Evolutionary conservation across 2,797 vertebrate genomes (phyloP).

Genomic region (Lacerta agilis): DNA sequence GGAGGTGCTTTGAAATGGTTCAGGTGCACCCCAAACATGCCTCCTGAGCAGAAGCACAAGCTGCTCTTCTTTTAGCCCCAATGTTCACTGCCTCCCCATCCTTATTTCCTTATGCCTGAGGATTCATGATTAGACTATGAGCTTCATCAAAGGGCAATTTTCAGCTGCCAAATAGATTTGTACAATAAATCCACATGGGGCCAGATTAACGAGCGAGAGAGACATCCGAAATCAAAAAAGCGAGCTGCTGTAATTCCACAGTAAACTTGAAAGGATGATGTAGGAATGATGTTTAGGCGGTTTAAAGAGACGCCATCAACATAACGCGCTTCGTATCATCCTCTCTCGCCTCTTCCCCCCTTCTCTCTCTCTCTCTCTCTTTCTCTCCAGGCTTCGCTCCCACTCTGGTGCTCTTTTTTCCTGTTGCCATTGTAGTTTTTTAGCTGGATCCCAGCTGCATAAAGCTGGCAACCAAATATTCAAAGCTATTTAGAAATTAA

Average conservation of each 20-base stretch:
- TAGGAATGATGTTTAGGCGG: conserved; percentile 51
- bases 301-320: conserved; percentile 51
- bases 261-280: conserved; percentile 66
- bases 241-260: conserved; percentile 66
- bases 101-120: conserved; percentile 68
- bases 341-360: not conserved
- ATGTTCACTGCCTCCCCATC: conserved; percentile 43
- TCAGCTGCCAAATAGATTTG: conserved; percentile 70
- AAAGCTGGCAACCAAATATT: conserved; percentile 36
- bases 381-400: not conserved
- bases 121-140: conserved; percentile 60
- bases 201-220: conserved; percentile 71
- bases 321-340: conserved; percentile 37
- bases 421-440: not conserved
- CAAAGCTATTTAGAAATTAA: conserved; percentile 19
- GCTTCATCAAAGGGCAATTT: conserved; percentile 71
- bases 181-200: conserved; percentile 69
- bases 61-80: conserved; percentile 26
- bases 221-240: conserved; percentile 68
- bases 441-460: conserved; percentile 8
- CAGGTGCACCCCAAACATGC: conserved; percentile 53
- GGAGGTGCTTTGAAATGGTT: conserved; percentile 54
- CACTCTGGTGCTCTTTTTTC: not conserved
- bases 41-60: conserved; percentile 55
- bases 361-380: not conserved